Evolutionary conservation across 1,140 invertebrate species (phyloP).

Genomic region (Eupristina koningsbergeri): DNA sequence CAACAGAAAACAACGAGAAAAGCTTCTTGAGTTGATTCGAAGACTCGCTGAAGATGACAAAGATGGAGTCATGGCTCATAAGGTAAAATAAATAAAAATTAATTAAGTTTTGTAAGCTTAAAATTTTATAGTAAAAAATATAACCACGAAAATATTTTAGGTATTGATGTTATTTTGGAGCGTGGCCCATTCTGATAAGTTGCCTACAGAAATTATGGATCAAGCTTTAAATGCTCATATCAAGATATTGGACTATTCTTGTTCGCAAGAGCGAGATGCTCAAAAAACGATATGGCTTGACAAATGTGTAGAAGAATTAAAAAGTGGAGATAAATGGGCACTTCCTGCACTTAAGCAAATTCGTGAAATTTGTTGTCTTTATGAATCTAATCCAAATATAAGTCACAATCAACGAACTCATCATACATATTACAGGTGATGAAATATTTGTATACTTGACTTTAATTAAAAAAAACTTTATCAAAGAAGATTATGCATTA

Average conservation of each 20-base stretch:
- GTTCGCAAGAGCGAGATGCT: conserved; percentile 94
- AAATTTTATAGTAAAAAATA: not conserved
- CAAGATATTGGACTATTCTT: conserved; percentile 98
- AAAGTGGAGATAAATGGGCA: conserved; percentile 91
- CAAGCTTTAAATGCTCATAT: conserved; percentile 95
- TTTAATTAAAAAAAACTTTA: too few species aligned
- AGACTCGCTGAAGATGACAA: conserved; percentile 98
- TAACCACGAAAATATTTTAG: conserved; percentile 66
- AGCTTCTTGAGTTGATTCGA: conserved; percentile 94
- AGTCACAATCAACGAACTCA: conserved; percentile 77
- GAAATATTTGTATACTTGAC: not conserved
- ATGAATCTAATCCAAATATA: conserved; percentile 86
- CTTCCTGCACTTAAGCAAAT: conserved; percentile 96
- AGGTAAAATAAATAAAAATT: conserved; percentile 75
- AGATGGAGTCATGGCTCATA: conserved; percentile 98
- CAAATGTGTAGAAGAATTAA: conserved; percentile 95
- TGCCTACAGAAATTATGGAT: conserved; percentile 98
- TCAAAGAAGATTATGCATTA: too few species aligned
- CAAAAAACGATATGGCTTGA: conserved; percentile 97
- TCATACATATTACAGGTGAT: conserved; percentile 79
- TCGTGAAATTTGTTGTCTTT: conserved; percentile 94
- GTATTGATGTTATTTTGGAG: conserved; percentile 98
- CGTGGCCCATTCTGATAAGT: conserved; percentile 95
- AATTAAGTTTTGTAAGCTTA: conserved; percentile 35
- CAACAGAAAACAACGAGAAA: conserved; percentile 96